Evolutionary conservation across 2,888 invertebrate species (phyloP).

Genomic region (Xestia c-nigrum): DNA sequence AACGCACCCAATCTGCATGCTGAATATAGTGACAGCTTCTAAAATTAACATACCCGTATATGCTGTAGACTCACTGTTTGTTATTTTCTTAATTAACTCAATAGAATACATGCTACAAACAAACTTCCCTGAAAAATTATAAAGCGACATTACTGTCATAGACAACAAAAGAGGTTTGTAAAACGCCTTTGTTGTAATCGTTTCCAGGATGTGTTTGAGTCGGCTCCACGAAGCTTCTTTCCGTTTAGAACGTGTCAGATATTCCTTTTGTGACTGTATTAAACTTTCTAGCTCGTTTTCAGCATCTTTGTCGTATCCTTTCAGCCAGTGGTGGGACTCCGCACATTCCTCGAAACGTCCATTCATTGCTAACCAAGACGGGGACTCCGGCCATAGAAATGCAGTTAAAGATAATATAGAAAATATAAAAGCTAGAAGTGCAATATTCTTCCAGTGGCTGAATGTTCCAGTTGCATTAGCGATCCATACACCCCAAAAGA

Average conservation of each 20-base stretch:
- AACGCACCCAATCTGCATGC: conserved; percentile 67
- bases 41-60: conserved; percentile 76
- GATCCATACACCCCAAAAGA: conserved; percentile 71
- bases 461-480: conserved; percentile 73
- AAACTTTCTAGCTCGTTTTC: conserved; percentile 72
- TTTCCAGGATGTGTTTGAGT: conserved; percentile 61
- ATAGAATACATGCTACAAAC: conserved; percentile 72
- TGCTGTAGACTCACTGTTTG: conserved; percentile 66
- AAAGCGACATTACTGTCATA: conserved; percentile 71
- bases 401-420: conserved; percentile 68
- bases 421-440: conserved; percentile 66
- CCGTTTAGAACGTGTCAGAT: conserved; percentile 55
- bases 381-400: conserved; percentile 76
- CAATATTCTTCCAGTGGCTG: conserved; percentile 71
- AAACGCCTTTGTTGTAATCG: conserved; percentile 70
- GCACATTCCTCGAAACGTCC: conserved; percentile 75
- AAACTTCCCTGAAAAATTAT: conserved; percentile 77
- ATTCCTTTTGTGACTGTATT: conserved; percentile 71
- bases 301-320: conserved; percentile 70
- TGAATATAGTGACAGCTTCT: conserved; percentile 72
- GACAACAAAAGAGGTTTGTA: conserved; percentile 75
- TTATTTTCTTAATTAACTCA: conserved; percentile 70
- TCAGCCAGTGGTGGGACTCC: conserved; percentile 72
- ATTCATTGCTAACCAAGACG: conserved; percentile 77
- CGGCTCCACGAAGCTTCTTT: conserved; percentile 54